Percentiles rank a stretch among this genome's conserved stretches.
These are phyloP conservation scores for Lobophora halterata DNA, from an alignment of 2,888 invertebrate genomes.

Conservation along the genomic window DNA sequence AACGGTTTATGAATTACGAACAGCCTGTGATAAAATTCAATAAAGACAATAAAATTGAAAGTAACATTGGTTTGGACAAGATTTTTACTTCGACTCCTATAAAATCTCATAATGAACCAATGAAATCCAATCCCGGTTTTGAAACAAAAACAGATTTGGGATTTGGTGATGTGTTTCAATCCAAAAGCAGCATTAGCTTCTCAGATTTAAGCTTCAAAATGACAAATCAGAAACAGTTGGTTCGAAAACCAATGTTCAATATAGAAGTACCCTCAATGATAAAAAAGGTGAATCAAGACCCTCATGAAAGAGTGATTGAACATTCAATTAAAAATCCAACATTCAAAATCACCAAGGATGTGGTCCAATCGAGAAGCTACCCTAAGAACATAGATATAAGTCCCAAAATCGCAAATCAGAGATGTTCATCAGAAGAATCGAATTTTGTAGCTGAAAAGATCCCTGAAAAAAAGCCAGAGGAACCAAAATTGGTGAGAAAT, in stretches of 20 bases:
- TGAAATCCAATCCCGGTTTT: not conserved
- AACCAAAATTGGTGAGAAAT: no score
- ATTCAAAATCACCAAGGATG: no score
- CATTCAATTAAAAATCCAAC: no score
- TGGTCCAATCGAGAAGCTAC: no score
- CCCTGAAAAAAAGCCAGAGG: no score
- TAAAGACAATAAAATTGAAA: conserved; percentile 7
- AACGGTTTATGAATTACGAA: conserved; percentile 10
- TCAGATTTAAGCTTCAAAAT: conserved; percentile 1
- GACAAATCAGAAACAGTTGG: conserved; percentile 5
- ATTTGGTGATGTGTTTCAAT: not conserved
- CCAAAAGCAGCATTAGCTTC: conserved; percentile 1
- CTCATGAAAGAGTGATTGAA: not conserved
- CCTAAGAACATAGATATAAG: no score
- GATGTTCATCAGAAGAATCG: no score
- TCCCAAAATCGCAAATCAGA: no score
- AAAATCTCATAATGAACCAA: not conserved
- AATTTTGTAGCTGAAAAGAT: no score
- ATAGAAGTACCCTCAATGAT: conserved; percentile 11
- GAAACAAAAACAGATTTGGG: not conserved
- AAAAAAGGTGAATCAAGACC: conserved; percentile 22
- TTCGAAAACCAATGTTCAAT: conserved; percentile 22
- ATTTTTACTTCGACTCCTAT: not conserved
- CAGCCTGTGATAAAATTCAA: conserved; percentile 10
- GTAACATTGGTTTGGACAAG: no score